These are phyloP conservation scores for Ichneumoninae sp. DNA, from an alignment of 2,888 invertebrate genomes.

Conservation along the genomic window DNA sequence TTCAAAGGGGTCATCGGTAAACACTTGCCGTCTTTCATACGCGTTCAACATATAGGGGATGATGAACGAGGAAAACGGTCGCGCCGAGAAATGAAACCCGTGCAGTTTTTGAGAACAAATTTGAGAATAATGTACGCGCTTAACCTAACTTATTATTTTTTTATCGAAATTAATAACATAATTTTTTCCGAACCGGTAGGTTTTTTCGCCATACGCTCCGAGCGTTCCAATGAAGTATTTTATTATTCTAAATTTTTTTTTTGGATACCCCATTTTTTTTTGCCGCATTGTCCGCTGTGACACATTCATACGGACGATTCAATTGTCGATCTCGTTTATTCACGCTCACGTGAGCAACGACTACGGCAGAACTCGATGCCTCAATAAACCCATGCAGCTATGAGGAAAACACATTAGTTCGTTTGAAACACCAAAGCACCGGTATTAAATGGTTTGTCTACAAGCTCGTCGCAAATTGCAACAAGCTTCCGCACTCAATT, in stretches of 20 bases:
- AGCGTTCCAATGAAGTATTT: background rate
- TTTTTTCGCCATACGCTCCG: no score
- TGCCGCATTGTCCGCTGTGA: background rate
- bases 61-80: no score
- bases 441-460: background rate
- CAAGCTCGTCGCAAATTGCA: background rate
- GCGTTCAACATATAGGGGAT: background rate
- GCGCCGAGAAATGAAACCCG: no score
- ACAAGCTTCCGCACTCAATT: background rate
- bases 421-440: background rate
- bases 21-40: constrained; percentile 4
- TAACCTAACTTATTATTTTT: no score
- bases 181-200: no score
- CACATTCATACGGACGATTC: constrained; percentile 10
- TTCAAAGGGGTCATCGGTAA: constrained; percentile 4
- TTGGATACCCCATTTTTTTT: background rate
- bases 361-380: background rate
- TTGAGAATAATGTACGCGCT: no score
- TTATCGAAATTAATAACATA: no score
- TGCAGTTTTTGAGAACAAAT: no score
- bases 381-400: background rate
- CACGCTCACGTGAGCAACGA: background rate
- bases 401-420: background rate
- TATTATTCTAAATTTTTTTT: background rate
- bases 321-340: constrained; percentile 19